Percentiles rank a stretch among this genome's conserved stretches.
These are phyloP conservation scores for Dryocosmus kuriphilus DNA, from an alignment of 2,888 invertebrate genomes.

Conservation along the genomic window DNA sequence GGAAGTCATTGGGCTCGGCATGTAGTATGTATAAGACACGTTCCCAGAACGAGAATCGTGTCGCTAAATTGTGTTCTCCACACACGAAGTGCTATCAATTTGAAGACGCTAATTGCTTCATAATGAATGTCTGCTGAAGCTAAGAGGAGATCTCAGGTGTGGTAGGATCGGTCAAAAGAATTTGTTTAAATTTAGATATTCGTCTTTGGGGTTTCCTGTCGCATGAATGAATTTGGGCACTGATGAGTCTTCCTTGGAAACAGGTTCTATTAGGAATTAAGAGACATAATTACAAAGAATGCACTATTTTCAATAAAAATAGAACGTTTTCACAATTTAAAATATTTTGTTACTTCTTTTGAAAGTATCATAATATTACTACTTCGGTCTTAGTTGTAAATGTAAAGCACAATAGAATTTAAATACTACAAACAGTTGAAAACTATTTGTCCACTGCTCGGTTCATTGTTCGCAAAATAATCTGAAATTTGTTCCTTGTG, in stretches of 20 bases:
- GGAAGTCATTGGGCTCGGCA: slow-evolving; percentile 35
- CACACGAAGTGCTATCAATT: slow-evolving; percentile 23
- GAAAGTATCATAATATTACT: no score
- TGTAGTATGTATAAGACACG: background rate
- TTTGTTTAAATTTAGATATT: background rate
- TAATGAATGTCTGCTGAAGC: slow-evolving; percentile 13
- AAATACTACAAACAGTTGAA: no score
- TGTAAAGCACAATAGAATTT: no score
- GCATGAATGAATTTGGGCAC: background rate
- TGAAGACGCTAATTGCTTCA: slow-evolving; percentile 23
- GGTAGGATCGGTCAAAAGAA: background rate
- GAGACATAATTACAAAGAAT: background rate
- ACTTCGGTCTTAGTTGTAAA: no score
- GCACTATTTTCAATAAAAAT: background rate
- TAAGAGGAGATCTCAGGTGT: slow-evolving; percentile 2
- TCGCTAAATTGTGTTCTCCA: slow-evolving; percentile 27
- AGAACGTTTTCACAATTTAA: no score
- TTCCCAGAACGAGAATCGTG: slow-evolving; percentile 28
- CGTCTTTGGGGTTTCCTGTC: background rate
- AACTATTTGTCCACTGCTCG: no score
- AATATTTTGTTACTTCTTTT: no score
- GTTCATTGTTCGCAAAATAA: no score
- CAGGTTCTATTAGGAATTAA: background rate
- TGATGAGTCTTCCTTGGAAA: background rate
- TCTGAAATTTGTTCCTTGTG: no score